Evolutionary conservation across 2,113 vertebrate species (phyloP).

Genomic region (Sebastes schlegelii): DNA sequence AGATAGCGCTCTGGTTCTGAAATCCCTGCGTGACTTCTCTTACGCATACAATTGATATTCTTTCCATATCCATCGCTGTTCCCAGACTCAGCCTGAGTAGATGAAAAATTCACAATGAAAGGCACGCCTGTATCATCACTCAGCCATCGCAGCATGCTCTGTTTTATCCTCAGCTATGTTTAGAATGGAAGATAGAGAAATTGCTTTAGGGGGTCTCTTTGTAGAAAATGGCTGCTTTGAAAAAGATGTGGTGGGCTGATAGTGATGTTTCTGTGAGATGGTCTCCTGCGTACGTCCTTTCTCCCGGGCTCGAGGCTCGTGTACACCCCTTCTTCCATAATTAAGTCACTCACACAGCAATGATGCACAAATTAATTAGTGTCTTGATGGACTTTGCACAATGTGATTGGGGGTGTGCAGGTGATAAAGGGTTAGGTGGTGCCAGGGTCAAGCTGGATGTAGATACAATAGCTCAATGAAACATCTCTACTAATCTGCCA

Average conservation of each 20-base stretch:
- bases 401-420: conserved; percentile 54
- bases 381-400: conserved; percentile 59
- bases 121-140: conserved; percentile 70
- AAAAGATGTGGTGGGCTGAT: conserved; percentile 71
- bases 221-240: conserved; percentile 76
- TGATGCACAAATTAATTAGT: conserved; percentile 66
- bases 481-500: conserved; percentile 43
- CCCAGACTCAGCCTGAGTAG: conserved; percentile 60
- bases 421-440: conserved; percentile 46
- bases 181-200: conserved; percentile 72
- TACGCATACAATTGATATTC: conserved; percentile 71
- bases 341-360: conserved; percentile 50
- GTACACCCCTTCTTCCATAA: conserved; percentile 28
- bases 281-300: conserved; percentile 34
- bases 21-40: conserved; percentile 59
- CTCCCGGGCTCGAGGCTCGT: conserved; percentile 33
- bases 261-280: conserved; percentile 58
- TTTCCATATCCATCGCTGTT: conserved; percentile 65
- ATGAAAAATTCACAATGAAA: conserved; percentile 78
- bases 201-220: conserved; percentile 74
- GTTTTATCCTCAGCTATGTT: conserved; percentile 77
- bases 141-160: conserved; percentile 62
- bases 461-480: conserved; percentile 32
- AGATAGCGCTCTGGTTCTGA: conserved; percentile 46
- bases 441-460: conserved; percentile 39